These are phyloP conservation scores for Heliconius hortense DNA, from an alignment of 2,888 invertebrate genomes.

Conservation along the genomic window DNA sequence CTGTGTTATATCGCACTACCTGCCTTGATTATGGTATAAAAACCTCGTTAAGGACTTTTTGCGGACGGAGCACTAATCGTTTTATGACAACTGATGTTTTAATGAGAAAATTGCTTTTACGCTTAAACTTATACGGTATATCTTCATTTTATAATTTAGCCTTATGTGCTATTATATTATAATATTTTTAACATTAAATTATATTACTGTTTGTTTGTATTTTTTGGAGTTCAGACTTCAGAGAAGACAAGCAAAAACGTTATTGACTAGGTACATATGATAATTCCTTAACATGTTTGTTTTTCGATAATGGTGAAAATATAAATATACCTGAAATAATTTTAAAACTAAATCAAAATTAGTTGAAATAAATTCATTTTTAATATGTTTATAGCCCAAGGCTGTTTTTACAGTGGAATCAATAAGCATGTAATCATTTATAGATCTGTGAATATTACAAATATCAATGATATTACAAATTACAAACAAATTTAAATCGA, in stretches of 20 bases:
- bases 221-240: background rate
- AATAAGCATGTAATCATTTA: constrained; percentile 29
- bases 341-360: constrained; percentile 16
- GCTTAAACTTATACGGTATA: constrained; percentile 9
- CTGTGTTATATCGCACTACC: constrained; percentile 49
- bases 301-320: background rate
- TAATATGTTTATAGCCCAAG: constrained; percentile 10
- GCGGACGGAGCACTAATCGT: constrained; percentile 65
- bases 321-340: background rate
- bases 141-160: background rate
- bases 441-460: constrained; percentile 35
- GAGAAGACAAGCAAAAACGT: background rate
- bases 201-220: background rate
- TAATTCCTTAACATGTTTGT: background rate
- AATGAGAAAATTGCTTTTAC: constrained; percentile 54
- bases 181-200: background rate
- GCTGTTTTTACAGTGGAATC: background rate
- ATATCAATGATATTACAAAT: constrained; percentile 57
- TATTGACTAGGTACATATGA: too few relatives aligned
- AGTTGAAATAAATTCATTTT: constrained; percentile 10
- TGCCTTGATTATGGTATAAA: constrained; percentile 64
- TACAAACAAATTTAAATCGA: constrained; percentile 68
- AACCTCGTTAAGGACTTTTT: constrained; percentile 73
- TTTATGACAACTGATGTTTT: constrained; percentile 74
- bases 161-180: background rate